Conservation (phyloP, 2,888 invertebrate genomes). For the Drosophila kokeensis region DNA sequence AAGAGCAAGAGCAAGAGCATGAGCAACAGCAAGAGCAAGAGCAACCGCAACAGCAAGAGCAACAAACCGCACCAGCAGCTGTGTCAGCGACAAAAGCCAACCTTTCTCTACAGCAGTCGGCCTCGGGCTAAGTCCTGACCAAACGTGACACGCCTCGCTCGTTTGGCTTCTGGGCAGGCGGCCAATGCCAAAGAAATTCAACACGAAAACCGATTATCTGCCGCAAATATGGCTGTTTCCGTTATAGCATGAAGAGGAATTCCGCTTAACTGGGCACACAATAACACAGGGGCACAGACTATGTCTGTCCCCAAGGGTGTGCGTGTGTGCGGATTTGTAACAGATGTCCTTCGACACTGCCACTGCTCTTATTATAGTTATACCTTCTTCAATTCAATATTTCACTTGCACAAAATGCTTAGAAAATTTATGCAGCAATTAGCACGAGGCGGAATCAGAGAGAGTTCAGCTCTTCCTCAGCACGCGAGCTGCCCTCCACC, state of each 20-base stretch:
- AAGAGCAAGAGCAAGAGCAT: conserved; percentile 14
- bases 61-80: conserved; percentile 37
- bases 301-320: background rate
- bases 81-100: conserved; percentile 45
- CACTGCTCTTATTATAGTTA: background rate
- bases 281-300: conserved; percentile 4
- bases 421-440: conserved; percentile 22
- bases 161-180: background rate
- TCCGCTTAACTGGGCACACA: conserved; percentile 53
- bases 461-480: background rate
- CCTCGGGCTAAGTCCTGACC: conserved; percentile 4
- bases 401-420: conserved; percentile 15
- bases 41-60: conserved; percentile 24
- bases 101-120: conserved; percentile 17
- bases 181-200: conserved; percentile 28
- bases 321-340: conserved; percentile 1
- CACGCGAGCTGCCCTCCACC: background rate
- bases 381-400: conserved; percentile 3
- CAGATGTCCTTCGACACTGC: conserved; percentile 1
- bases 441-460: background rate
- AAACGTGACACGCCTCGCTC: background rate
- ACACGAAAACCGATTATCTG: conserved; percentile 69
- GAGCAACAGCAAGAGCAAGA: conserved; percentile 18
- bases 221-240: conserved; percentile 70
- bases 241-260: conserved; percentile 59